phyloP scores from a whole-genome alignment of 2,797 vertebrate genomes.

The Clarias laeviceps region DNA sequence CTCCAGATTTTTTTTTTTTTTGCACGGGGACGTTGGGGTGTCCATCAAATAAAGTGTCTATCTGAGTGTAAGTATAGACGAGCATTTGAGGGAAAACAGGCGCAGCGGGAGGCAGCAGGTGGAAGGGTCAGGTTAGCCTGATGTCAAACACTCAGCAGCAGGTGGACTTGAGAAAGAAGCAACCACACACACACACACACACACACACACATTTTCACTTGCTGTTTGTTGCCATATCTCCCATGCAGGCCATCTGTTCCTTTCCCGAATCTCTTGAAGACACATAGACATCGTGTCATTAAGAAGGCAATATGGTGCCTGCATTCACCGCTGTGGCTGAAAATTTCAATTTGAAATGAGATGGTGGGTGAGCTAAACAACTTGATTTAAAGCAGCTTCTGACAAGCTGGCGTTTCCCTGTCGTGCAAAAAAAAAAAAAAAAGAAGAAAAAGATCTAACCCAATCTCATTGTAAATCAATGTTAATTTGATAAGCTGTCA shows the following conservation, averaged over 20 bases:
- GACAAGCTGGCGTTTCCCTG: background rate
- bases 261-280: slow-evolving; percentile 56
- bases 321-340: slow-evolving; percentile 51
- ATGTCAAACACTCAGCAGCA: slow-evolving; percentile 46
- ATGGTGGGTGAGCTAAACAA: slow-evolving; percentile 21
- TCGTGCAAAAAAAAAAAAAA: background rate
- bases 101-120: slow-evolving; percentile 38
- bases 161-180: slow-evolving; percentile 27
- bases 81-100: slow-evolving; percentile 5
- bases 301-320: slow-evolving; percentile 62
- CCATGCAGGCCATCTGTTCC: slow-evolving; percentile 67
- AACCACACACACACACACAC: slow-evolving; percentile 24
- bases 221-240: slow-evolving; percentile 38
- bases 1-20: background rate
- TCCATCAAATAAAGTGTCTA: slow-evolving; percentile 28
- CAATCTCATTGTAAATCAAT: background rate
- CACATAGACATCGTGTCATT: slow-evolving; percentile 64
- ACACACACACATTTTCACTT: slow-evolving; percentile 12
- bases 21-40: background rate
- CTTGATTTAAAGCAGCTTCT: slow-evolving; percentile 7
- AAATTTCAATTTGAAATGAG: slow-evolving; percentile 46
- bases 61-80: slow-evolving; percentile 5
- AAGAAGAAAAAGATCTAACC: background rate
- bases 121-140: slow-evolving; percentile 28
- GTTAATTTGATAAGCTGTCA: background rate